phyloP scores from a whole-genome alignment of 1,140 invertebrate genomes.

The Heliconius hermathena region DNA sequence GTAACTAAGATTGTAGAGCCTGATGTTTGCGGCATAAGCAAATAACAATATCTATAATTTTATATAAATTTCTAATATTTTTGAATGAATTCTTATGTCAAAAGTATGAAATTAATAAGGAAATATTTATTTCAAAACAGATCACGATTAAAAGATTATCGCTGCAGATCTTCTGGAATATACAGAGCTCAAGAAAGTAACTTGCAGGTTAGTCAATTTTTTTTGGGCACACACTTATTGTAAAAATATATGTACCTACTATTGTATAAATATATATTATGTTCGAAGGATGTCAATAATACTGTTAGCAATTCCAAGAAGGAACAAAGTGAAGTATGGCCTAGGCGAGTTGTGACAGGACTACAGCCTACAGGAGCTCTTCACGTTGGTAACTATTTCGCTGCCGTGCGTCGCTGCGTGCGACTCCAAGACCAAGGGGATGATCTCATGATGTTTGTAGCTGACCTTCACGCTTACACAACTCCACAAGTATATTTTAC shows the following conservation, averaged over 20 bases:
- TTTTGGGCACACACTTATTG: background rate
- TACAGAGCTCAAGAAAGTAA: slow-evolving; percentile 7
- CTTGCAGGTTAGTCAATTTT: background rate
- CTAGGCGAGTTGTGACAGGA: slow-evolving; percentile 91
- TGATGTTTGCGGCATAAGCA: too few species aligned
- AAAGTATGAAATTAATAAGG: slow-evolving; percentile 29
- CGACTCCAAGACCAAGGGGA: slow-evolving; percentile 88
- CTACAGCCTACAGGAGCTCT: slow-evolving; percentile 97
- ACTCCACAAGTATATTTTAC: slow-evolving; percentile 85
- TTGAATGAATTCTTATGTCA: slow-evolving; percentile 8
- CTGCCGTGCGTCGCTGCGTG: slow-evolving; percentile 94
- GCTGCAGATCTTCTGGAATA: slow-evolving; percentile 5
- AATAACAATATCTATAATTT: background rate
- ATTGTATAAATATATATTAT: background rate
- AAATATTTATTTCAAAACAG: slow-evolving; percentile 29
- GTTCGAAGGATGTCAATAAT: background rate
- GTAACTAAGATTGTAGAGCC: too few species aligned
- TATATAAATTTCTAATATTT: background rate
- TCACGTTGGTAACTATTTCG: slow-evolving; percentile 98
- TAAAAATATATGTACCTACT: background rate
- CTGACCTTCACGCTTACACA: slow-evolving; percentile 97
- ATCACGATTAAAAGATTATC: slow-evolving; percentile 27
- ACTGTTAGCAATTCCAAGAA: background rate
- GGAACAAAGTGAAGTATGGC: slow-evolving; percentile 55
- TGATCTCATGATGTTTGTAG: slow-evolving; percentile 92